Percentiles rank a stretch among this genome's conserved stretches.
These are phyloP conservation scores for Gonioctena quinquepunctata DNA, from an alignment of 1,140 invertebrate genomes.

Conservation along the genomic window DNA sequence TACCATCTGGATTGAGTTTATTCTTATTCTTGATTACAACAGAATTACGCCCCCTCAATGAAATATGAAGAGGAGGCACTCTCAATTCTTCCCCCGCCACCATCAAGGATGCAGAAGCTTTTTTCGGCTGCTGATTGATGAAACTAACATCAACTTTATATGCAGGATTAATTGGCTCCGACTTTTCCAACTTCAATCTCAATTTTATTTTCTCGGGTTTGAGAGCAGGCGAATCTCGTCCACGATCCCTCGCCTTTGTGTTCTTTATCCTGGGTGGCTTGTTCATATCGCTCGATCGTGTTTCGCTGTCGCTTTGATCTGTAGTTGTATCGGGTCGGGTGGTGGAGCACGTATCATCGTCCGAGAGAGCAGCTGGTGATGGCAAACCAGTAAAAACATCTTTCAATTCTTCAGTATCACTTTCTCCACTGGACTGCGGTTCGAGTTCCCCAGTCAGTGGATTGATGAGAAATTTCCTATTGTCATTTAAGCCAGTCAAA, in stretches of 20 bases:
- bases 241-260: constrained; percentile 29
- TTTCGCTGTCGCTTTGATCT: constrained; percentile 69
- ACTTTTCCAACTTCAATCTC: constrained; percentile 80
- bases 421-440: constrained; percentile 65
- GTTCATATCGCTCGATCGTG: constrained; percentile 58
- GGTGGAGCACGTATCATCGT: constrained; percentile 53
- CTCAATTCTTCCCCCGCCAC: constrained; percentile 68
- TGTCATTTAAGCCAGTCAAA: constrained; percentile 55
- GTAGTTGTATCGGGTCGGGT: constrained; percentile 51
- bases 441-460: constrained; percentile 85
- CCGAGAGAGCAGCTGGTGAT: constrained; percentile 44
- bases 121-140: constrained; percentile 61
- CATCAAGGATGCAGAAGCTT: constrained; percentile 54
- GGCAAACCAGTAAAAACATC: constrained; percentile 52
- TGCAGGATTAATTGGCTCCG: constrained; percentile 73
- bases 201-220: constrained; percentile 80
- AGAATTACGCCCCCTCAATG: constrained; percentile 80
- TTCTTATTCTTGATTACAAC: constrained; percentile 81
- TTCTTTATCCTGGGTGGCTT: constrained; percentile 40
- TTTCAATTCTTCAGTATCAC: constrained; percentile 53
- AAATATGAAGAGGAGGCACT: constrained; percentile 88
- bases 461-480: constrained; percentile 81
- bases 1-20: constrained; percentile 47
- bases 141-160: constrained; percentile 83
- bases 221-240: constrained; percentile 50